Evolutionary conservation across 2,888 invertebrate species (phyloP).

Genomic region (Plagodis pulveraria): DNA sequence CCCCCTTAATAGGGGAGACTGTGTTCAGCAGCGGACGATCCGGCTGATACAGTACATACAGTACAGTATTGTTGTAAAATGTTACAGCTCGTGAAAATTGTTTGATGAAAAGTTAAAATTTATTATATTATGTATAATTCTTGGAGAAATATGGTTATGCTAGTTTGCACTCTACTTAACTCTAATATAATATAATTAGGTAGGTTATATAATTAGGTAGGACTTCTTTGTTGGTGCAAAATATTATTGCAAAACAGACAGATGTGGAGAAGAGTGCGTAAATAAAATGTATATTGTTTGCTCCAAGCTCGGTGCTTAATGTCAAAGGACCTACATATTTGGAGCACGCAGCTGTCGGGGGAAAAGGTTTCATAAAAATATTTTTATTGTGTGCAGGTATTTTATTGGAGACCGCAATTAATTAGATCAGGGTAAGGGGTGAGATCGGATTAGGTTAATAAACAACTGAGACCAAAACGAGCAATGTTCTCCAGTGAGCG

Average conservation of each 20-base stretch:
- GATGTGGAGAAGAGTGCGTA: slow-evolving; percentile 13
- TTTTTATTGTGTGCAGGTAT: slow-evolving; percentile 28
- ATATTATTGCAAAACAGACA: slow-evolving; percentile 14
- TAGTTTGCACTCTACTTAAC: slow-evolving; percentile 29
- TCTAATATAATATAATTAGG: too few relatives aligned
- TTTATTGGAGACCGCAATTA: slow-evolving; percentile 31
- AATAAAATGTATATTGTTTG: slow-evolving; percentile 26
- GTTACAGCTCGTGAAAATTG: slow-evolving; percentile 38
- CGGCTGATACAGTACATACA: too few relatives aligned
- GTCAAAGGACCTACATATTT: slow-evolving; percentile 24
- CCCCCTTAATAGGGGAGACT: too few relatives aligned
- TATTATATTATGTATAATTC: too few relatives aligned
- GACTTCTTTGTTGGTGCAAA: not conserved
- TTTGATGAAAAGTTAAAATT: slow-evolving; percentile 43
- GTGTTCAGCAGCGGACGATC: too few relatives aligned
- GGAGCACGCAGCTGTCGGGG: slow-evolving; percentile 24
- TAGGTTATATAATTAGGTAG: too few relatives aligned
- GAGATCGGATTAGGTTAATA: slow-evolving; percentile 34
- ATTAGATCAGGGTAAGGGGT: slow-evolving; percentile 33
- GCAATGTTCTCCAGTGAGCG: slow-evolving; percentile 37
- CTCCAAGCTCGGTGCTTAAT: slow-evolving; percentile 16
- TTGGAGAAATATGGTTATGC: slow-evolving; percentile 41
- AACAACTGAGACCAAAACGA: slow-evolving; percentile 32
- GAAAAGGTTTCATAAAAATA: slow-evolving; percentile 33
- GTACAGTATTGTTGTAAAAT: slow-evolving; percentile 26